Evolutionary conservation across 2,797 vertebrate genomes (phyloP).

Genomic region (Sandelia bainsii): DNA sequence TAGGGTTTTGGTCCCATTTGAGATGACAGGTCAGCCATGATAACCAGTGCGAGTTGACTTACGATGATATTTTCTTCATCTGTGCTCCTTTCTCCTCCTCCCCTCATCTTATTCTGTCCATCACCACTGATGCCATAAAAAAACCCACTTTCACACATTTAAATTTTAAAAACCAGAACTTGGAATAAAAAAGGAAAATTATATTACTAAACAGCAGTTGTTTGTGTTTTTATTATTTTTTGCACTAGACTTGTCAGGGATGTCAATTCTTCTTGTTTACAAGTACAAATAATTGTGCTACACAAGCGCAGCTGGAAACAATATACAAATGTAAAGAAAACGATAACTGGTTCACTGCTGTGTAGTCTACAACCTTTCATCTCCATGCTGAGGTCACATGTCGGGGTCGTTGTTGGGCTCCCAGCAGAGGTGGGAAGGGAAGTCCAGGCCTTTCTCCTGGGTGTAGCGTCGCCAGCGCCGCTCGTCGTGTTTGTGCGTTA

Average conservation of each 20-base stretch:
- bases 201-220: slow-evolving; percentile 65
- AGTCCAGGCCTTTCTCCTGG: slow-evolving; percentile 66
- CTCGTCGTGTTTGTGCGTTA: slow-evolving; percentile 80
- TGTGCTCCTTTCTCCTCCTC: slow-evolving; percentile 62
- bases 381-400: slow-evolving; percentile 13
- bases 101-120: slow-evolving; percentile 47
- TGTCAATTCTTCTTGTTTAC: not conserved
- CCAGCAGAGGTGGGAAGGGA: slow-evolving; percentile 65
- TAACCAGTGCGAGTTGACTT: slow-evolving; percentile 35
- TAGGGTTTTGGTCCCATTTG: slow-evolving; percentile 54
- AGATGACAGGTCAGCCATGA: slow-evolving; percentile 45
- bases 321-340: not conserved
- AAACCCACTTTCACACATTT: slow-evolving; percentile 43
- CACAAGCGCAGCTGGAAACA: not conserved
- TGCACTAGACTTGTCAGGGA: too few species aligned
- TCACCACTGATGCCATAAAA: slow-evolving; percentile 39
- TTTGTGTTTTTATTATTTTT: slow-evolving; percentile 52
- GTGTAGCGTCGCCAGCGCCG: slow-evolving; percentile 72
- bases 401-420: slow-evolving; percentile 7
- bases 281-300: not conserved
- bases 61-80: slow-evolving; percentile 29
- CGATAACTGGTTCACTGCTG: not conserved
- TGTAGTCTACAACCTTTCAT: slow-evolving; percentile 8
- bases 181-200: slow-evolving; percentile 81
- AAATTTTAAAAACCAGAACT: slow-evolving; percentile 62